Conservation (phyloP, 2,888 invertebrate species). For the Syrista parreyssii region DNA sequence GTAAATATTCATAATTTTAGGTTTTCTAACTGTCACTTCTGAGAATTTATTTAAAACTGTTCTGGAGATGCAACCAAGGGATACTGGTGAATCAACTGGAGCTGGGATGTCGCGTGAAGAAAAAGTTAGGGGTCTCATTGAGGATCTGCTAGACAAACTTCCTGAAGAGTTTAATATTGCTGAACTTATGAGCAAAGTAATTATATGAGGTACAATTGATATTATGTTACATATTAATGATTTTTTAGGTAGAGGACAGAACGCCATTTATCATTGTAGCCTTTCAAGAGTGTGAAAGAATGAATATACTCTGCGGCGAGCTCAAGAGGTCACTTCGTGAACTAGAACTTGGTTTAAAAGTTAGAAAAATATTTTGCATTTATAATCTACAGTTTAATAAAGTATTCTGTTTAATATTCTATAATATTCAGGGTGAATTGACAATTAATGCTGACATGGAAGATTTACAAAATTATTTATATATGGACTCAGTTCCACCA, state of each 20-base stretch:
- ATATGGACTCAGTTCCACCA: conserved; percentile 89
- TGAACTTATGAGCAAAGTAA: conserved; percentile 83
- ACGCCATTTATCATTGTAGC: conserved; percentile 93
- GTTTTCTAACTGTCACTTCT: conserved; percentile 85
- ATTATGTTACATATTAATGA: neutral
- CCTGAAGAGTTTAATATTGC: conserved; percentile 88
- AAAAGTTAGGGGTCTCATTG: conserved; percentile 73
- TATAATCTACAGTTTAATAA: neutral
- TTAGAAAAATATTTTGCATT: conserved; percentile 45
- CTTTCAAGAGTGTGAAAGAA: conserved; percentile 93
- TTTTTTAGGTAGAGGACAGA: conserved; percentile 76
- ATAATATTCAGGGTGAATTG: conserved; percentile 79
- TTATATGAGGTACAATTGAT: neutral
- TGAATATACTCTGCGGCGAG: conserved; percentile 89
- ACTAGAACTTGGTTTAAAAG: conserved; percentile 89
- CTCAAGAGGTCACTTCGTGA: conserved; percentile 85
- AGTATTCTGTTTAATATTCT: neutral
- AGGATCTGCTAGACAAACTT: conserved; percentile 89
- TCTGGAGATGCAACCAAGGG: conserved; percentile 91
- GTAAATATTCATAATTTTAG: conserved; percentile 28
- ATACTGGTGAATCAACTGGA: conserved; percentile 78
- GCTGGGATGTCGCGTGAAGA: conserved; percentile 84
- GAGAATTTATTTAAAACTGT: conserved; percentile 86
- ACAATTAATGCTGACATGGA: conserved; percentile 96
- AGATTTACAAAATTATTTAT: conserved; percentile 83